Conservation (phyloP, 2,888 invertebrate species). For the Fissipunctia ypsillon region DNA sequence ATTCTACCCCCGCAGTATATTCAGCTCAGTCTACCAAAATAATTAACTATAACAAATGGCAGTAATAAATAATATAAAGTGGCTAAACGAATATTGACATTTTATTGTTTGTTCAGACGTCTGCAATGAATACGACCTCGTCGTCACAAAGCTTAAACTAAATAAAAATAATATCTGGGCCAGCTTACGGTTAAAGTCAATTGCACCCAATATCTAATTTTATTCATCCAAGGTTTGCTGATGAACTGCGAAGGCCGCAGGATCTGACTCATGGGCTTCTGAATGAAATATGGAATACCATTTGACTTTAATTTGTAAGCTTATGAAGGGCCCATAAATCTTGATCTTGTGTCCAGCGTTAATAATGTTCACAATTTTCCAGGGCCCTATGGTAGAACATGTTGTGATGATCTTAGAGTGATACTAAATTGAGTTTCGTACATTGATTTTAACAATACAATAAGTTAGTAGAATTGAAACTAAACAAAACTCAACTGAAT, state of each 20-base stretch:
- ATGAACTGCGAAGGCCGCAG: constrained; percentile 52
- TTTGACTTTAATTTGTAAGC: constrained; percentile 51
- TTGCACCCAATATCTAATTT: constrained; percentile 64
- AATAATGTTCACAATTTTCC: constrained; percentile 20
- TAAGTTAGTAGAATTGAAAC: background rate
- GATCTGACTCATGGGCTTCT: constrained; percentile 45
- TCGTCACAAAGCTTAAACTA: constrained; percentile 48
- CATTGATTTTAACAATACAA: background rate
- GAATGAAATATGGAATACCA: constrained; percentile 53
- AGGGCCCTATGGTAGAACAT: background rate
- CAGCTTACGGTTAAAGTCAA: constrained; percentile 64
- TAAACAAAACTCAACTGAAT: background rate
- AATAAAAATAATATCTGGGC: constrained; percentile 60
- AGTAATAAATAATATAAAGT: constrained; percentile 56
- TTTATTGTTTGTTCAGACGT: constrained; percentile 67
- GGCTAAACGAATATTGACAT: constrained; percentile 70
- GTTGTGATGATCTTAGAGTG: background rate
- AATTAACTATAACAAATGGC: constrained; percentile 24
- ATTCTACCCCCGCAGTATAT: background rate
- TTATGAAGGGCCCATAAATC: constrained; percentile 54
- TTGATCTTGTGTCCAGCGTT: constrained; percentile 13
- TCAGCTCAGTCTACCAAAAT: constrained; percentile 13
- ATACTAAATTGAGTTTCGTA: constrained; percentile 1
- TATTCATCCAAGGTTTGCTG: constrained; percentile 58
- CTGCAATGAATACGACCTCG: constrained; percentile 70